Evolutionary conservation across 1,140 invertebrate species (phyloP).

Genomic region (Hydropsyche tenuis): DNA sequence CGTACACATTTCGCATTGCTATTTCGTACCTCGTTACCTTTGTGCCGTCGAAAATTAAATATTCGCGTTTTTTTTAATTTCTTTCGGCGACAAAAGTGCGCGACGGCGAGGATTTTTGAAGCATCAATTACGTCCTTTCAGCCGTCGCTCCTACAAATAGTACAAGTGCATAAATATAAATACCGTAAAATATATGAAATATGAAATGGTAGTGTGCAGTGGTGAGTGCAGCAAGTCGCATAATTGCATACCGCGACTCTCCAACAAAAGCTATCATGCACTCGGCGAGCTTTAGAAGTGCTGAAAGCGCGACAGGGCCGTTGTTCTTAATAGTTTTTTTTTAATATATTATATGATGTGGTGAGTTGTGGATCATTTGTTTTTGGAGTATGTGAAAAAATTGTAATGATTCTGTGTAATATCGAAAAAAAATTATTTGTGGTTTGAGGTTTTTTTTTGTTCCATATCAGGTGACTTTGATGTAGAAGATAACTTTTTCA

Average conservation of each 20-base stretch:
- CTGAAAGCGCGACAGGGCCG: not conserved
- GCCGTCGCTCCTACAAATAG: not conserved
- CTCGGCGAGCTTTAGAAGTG: slow-evolving; percentile 4
- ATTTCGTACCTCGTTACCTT: not conserved
- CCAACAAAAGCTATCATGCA: slow-evolving; percentile 34
- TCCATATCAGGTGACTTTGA: too few relatives aligned
- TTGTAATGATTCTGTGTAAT: too few relatives aligned
- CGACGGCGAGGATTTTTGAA: slow-evolving; percentile 23
- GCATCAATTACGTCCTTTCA: slow-evolving; percentile 34
- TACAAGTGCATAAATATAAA: not conserved
- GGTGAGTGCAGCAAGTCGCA: not conserved
- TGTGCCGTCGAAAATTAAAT: not conserved
- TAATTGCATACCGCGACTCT: slow-evolving; percentile 30
- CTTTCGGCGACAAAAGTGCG: slow-evolving; percentile 23
- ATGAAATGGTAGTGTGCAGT: too few relatives aligned
- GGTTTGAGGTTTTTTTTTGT: too few relatives aligned
- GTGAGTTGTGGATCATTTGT: too few relatives aligned
- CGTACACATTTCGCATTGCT: too few relatives aligned
- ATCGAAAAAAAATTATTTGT: too few relatives aligned
- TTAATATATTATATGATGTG: too few relatives aligned
- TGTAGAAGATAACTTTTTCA: too few relatives aligned
- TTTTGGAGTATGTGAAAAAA: too few relatives aligned
- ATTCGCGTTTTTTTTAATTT: too few relatives aligned
- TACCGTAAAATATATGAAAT: not conserved
- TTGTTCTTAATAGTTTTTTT: too few relatives aligned